Conservation (phyloP, 2,888 invertebrate genomes). For the Macaria liturata region DNA sequence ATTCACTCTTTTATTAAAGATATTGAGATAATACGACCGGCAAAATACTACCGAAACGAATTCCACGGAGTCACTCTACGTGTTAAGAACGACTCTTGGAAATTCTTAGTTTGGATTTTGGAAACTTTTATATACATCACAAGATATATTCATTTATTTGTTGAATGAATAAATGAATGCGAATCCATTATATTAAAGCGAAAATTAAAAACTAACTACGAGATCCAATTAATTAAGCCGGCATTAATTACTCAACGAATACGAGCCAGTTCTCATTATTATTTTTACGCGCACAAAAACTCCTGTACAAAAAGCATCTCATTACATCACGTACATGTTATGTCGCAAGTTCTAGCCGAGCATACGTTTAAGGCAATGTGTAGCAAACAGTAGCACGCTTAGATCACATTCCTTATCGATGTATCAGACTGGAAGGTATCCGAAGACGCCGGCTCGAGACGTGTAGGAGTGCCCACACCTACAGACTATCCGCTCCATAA, state of each 20-base stretch:
- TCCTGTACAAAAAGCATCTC: slow-evolving; percentile 23
- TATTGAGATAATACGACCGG: too few relatives aligned
- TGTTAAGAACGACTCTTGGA: too few relatives aligned
- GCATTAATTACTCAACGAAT: slow-evolving; percentile 19
- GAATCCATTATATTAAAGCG: not conserved
- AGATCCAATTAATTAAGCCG: slow-evolving; percentile 17
- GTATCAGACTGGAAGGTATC: slow-evolving; percentile 45
- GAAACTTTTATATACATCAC: too few relatives aligned
- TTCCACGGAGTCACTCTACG: too few relatives aligned
- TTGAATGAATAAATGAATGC: not conserved
- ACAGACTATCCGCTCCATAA: slow-evolving; percentile 20
- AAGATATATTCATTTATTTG: too few relatives aligned
- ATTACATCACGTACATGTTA: slow-evolving; percentile 35
- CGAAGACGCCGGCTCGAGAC: slow-evolving; percentile 23
- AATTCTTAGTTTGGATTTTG: too few relatives aligned
- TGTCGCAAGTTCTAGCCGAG: slow-evolving; percentile 35
- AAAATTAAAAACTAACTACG: slow-evolving; percentile 4
- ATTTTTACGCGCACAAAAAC: slow-evolving; percentile 25
- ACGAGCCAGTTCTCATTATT: slow-evolving; percentile 20
- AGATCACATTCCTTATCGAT: slow-evolving; percentile 56
- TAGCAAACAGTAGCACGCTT: slow-evolving; percentile 50
- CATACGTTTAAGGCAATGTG: slow-evolving; percentile 48
- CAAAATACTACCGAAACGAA: too few relatives aligned
- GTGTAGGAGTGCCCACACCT: slow-evolving; percentile 38
- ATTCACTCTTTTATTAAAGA: too few relatives aligned